These are phyloP conservation scores for Erynnis tages DNA, from an alignment of 2,888 invertebrate genomes.

Conservation along the genomic window DNA sequence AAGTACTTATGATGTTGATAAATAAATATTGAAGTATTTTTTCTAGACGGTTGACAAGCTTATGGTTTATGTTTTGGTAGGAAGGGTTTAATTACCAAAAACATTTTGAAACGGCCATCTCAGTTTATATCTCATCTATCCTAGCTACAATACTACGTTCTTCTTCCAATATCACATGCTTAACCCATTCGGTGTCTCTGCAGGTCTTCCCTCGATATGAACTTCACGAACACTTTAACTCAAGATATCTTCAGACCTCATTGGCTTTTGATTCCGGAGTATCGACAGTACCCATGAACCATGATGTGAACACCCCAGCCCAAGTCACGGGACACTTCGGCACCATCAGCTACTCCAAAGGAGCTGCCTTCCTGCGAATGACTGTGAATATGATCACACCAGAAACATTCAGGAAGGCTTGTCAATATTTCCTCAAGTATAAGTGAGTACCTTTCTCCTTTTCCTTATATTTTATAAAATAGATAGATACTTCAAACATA, in stretches of 20 bases:
- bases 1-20: too few species aligned
- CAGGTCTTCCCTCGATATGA: constrained; percentile 84
- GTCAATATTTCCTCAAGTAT: constrained; percentile 58
- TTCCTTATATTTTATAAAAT: too few species aligned
- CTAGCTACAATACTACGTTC: too few species aligned
- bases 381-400: constrained; percentile 59
- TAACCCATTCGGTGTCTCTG: too few species aligned
- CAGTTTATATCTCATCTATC: too few species aligned
- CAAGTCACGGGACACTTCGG: constrained; percentile 85
- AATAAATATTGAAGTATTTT: too few species aligned
- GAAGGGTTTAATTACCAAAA: too few species aligned
- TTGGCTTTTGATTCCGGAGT: constrained; percentile 69
- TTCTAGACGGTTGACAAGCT: too few species aligned
- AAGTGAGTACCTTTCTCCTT: constrained; percentile 69
- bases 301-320: constrained; percentile 81
- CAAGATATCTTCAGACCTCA: constrained; percentile 85
- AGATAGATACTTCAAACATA: too few species aligned
- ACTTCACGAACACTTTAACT: constrained; percentile 86
- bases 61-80: too few species aligned
- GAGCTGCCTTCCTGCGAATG: constrained; percentile 72
- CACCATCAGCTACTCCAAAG: constrained; percentile 86
- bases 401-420: constrained; percentile 55
- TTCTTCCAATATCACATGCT: too few species aligned
- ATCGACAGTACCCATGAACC: constrained; percentile 79
- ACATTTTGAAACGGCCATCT: too few species aligned